Evolutionary conservation across 2,113 vertebrate species (phyloP).

Genomic region (Choloepus hoffmanni): DNA sequence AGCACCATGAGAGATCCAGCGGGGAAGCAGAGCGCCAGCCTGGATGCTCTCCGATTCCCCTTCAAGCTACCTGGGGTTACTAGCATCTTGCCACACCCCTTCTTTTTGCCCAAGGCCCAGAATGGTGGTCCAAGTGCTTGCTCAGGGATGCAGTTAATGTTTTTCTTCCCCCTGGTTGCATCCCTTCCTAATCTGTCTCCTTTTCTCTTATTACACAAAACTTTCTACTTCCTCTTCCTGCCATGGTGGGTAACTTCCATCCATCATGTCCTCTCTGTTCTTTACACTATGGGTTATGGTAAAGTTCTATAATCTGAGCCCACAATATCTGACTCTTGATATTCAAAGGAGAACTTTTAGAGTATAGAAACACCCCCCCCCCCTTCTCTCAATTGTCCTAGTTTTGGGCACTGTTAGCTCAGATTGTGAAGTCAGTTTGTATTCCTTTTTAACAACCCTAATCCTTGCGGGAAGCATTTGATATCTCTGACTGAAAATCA

Average conservation of each 20-base stretch:
- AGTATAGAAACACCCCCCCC: background rate
- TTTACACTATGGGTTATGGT: background rate
- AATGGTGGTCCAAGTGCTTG: background rate
- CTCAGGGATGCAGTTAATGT: background rate
- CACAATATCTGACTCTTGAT: background rate
- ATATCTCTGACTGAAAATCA: background rate
- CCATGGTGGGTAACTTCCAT: background rate
- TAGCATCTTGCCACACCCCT: background rate
- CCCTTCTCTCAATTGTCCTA: background rate
- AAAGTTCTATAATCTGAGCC: background rate
- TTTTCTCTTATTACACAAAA: background rate
- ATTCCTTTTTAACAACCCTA: background rate
- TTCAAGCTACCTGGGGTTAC: too few relatives aligned
- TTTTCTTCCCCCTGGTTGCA: background rate
- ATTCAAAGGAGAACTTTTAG: background rate
- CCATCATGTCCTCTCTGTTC: background rate
- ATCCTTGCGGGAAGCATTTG: background rate
- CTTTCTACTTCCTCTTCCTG: background rate
- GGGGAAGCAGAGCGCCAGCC: background rate
- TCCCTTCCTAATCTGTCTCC: background rate
- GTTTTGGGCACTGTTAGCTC: background rate
- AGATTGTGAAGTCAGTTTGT: background rate
- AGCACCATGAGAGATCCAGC: background rate
- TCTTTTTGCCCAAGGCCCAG: background rate
- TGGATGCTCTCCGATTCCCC: background rate